Evolutionary conservation across 2,888 invertebrate genomes (phyloP).

Genomic region (Brenthis ino): DNA sequence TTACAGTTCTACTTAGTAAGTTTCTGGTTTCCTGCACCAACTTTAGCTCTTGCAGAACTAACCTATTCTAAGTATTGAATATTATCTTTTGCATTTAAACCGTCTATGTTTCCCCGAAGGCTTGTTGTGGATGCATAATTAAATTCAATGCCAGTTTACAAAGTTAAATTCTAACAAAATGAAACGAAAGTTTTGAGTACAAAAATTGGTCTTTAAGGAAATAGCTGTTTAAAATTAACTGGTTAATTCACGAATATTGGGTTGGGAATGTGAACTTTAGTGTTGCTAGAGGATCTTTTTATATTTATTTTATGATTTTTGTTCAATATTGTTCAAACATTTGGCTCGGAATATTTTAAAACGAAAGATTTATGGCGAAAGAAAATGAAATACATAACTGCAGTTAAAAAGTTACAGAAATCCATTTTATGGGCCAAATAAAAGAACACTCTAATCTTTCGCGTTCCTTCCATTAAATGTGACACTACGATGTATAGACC

Average conservation of each 20-base stretch:
- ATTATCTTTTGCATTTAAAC: conserved; percentile 13
- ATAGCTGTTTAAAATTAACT: too few relatives aligned
- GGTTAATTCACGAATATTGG: too few relatives aligned
- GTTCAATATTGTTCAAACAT: too few relatives aligned
- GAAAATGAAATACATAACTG: too few relatives aligned
- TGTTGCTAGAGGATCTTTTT: too few relatives aligned
- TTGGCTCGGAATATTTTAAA: not conserved
- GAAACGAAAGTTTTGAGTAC: not conserved
- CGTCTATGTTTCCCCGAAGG: conserved; percentile 4
- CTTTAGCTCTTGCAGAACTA: not conserved
- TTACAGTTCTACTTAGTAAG: not conserved
- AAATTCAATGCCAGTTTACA: not conserved
- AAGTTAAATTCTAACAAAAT: conserved; percentile 12
- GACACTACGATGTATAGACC: conserved; percentile 19
- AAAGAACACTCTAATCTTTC: conserved; percentile 12
- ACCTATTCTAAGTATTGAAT: conserved; percentile 4
- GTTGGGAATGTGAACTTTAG: too few relatives aligned
- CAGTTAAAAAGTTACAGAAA: not conserved
- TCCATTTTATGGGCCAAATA: conserved; percentile 9
- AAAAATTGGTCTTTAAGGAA: not conserved
- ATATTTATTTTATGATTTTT: too few relatives aligned
- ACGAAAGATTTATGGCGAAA: not conserved
- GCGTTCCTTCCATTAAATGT: conserved; percentile 19
- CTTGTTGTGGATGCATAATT: conserved; percentile 14
- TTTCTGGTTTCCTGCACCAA: not conserved